Percentiles rank a stretch among this genome's conserved stretches.
Evolutionary conservation across 1,140 invertebrate genomes (phyloP).

Genomic region (Drosophila kanapiae): DNA sequence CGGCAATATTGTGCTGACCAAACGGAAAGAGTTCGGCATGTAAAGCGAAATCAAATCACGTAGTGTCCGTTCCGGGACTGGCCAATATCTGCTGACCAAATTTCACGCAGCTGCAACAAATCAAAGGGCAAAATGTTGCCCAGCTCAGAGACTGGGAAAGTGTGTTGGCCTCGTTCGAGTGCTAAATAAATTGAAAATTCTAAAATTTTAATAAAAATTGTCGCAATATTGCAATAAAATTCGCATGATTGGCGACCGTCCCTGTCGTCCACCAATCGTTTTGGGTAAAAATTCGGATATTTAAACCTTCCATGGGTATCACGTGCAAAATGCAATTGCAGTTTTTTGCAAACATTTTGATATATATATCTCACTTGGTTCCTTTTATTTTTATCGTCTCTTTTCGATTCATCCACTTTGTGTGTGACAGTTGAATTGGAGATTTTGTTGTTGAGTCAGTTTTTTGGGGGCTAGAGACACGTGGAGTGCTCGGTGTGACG

Average conservation of each 20-base stretch:
- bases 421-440: constrained; percentile 30
- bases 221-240: constrained; percentile 79
- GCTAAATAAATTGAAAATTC: constrained; percentile 81
- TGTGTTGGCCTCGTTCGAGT: constrained; percentile 31
- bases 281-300: constrained; percentile 21
- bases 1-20: constrained; percentile 49
- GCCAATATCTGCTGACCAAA: constrained; percentile 76
- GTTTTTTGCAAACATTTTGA: constrained; percentile 35
- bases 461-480: neutral
- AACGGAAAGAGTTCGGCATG: constrained; percentile 32
- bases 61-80: constrained; percentile 48
- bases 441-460: constrained; percentile 43
- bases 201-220: constrained; percentile 82
- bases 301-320: constrained; percentile 50
- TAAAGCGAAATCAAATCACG: constrained; percentile 72
- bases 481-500: constrained; percentile 22
- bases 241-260: constrained; percentile 60
- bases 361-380: constrained; percentile 22
- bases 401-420: constrained; percentile 21
- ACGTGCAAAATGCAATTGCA: constrained; percentile 67
- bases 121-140: constrained; percentile 63
- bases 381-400: constrained; percentile 8
- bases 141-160: neutral
- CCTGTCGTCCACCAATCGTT: neutral
- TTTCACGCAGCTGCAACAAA: constrained; percentile 77